These are phyloP conservation scores for Mobula birostris DNA, from an alignment of 2,113 vertebrate genomes.

Conservation along the genomic window DNA sequence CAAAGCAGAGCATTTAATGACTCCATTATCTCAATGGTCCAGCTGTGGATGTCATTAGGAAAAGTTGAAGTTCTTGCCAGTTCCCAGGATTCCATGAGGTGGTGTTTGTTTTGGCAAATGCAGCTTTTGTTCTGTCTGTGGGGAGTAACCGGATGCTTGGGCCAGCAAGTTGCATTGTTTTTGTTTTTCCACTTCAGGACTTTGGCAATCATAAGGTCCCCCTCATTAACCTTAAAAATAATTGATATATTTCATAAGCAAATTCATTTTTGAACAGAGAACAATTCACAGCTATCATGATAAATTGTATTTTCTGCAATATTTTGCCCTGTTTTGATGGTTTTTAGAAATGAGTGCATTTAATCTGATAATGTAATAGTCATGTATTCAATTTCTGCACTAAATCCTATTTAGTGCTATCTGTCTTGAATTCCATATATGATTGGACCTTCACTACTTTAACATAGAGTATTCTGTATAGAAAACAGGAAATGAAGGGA, in stretches of 20 bases:
- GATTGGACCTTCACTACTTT: not conserved
- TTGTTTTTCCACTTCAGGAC: constrained; percentile 14
- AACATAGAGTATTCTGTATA: not conserved
- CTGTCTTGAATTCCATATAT: not conserved
- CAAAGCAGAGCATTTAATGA: constrained; percentile 25
- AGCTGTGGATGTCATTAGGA: constrained; percentile 35
- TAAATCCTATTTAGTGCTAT: no score
- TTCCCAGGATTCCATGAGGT: constrained; percentile 16
- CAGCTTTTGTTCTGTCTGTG: constrained; percentile 25
- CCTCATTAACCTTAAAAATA: constrained; percentile 12
- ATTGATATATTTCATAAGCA: constrained; percentile 1
- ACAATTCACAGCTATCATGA: not conserved
- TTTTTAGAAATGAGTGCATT: not conserved
- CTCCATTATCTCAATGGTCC: constrained; percentile 32
- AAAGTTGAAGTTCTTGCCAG: constrained; percentile 32
- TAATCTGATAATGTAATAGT: not conserved
- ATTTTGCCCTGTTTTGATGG: not conserved
- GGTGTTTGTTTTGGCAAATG: constrained; percentile 26
- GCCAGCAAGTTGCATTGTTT: constrained; percentile 2
- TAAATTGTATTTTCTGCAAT: not conserved
- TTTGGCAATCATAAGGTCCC: not conserved
- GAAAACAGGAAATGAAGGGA: not conserved
- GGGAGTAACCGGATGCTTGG: constrained; percentile 10
- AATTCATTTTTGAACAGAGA: not conserved
- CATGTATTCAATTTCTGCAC: not conserved